Evolutionary conservation across 2,888 invertebrate genomes (phyloP), one percentile per base, ranked within the genome.

Genomic region (Andricus quercusramuli): DNA sequence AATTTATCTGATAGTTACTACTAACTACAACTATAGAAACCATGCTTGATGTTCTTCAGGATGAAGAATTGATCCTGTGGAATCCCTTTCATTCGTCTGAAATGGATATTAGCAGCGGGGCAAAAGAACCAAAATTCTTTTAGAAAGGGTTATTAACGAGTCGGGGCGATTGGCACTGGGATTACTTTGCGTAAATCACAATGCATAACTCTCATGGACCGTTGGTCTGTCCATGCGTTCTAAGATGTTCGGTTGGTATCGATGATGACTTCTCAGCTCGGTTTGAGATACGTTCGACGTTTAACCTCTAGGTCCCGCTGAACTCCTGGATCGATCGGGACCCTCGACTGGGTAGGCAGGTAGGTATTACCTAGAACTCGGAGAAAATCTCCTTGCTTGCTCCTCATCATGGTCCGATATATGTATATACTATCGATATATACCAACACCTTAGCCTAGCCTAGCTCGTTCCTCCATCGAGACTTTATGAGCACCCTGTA

Each of bases 401-500:
- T 79, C 79, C 51, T 74, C 56, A 56, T 56, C 56, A 56, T 74
- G 37, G n/a, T 44, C 47, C 41, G 68, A 68, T 68, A 47, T 47
- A 68, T 41, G 47, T 68, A 68, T 15, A 68, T n/a, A 44, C 44
- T 37, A n/a, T 68, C 41, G 25, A 65, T 64, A 56, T 79, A 65
- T 70, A 76, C 67, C 80, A 78, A 56, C 56, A 74, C 56, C 74
- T 32, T 56, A 32, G 20, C 70, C 0, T 1, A 37, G 44, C 44
- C 44, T 44, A 17, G 47, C 47, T 70, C 56, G 81, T 84, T 86
- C 86, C 84, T 86, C 87, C 86, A 88, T 88, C 87, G 86, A 84
- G 84, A 88, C 87, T 89, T 89, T 88, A 89, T 87, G 89, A 89
- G 88, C 87, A 88, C 86, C 88, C 89, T 86, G 89, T 89, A 88